These are phyloP conservation scores for Dermatophagoides farinae DNA, from an alignment of 1,140 invertebrate genomes.

Conservation along the genomic window DNA sequence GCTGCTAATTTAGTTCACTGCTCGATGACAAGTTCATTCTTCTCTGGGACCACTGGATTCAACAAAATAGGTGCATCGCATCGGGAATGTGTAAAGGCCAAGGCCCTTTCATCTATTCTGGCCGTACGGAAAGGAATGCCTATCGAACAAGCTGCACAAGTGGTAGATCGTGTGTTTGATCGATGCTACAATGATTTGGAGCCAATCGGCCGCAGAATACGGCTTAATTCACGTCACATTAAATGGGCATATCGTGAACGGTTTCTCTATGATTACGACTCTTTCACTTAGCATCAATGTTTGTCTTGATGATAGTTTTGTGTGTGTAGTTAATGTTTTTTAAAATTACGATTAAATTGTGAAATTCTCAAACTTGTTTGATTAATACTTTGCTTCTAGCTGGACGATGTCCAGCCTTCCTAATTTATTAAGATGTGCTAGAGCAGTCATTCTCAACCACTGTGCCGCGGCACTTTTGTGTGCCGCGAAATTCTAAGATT, in stretches of 20 bases:
- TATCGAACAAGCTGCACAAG: conserved; percentile 42
- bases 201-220: conserved; percentile 61
- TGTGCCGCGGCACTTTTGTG: too few relatives aligned
- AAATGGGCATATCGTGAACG: conserved; percentile 51
- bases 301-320: too few relatives aligned
- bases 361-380: too few relatives aligned
- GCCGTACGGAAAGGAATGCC: conserved; percentile 48
- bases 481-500: too few relatives aligned
- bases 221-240: conserved; percentile 53
- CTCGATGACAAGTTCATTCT: conserved; percentile 54
- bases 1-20: conserved; percentile 73
- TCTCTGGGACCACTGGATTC: conserved; percentile 50
- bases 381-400: too few relatives aligned
- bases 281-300: neutral
- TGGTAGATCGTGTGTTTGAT: conserved; percentile 68
- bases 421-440: too few relatives aligned
- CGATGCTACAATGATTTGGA: conserved; percentile 84
- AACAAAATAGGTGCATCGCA: conserved; percentile 49
- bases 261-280: conserved; percentile 50
- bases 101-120: conserved; percentile 59
- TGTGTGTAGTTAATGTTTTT: too few relatives aligned
- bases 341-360: too few relatives aligned
- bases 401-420: too few relatives aligned
- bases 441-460: too few relatives aligned
- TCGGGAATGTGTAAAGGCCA: conserved; percentile 66